Evolutionary conservation across 2,888 invertebrate genomes (phyloP).

Genomic region (Phaedon cochleariae): DNA sequence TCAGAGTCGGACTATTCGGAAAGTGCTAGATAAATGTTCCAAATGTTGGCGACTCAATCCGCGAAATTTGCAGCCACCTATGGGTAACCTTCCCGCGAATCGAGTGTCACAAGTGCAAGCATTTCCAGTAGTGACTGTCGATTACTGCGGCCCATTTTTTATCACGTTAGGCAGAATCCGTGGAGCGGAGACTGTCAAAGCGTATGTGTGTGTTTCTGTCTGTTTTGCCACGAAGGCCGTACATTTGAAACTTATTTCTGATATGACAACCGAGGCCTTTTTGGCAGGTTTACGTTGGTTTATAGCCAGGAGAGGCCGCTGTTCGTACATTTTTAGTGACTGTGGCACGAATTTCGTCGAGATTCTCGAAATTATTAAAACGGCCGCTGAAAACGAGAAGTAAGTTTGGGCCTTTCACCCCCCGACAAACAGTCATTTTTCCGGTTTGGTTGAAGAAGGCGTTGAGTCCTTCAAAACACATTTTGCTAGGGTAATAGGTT

Average conservation of each 20-base stretch:
- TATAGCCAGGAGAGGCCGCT: slow-evolving; percentile 24
- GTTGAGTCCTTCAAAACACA: slow-evolving; percentile 30
- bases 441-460: slow-evolving; percentile 31
- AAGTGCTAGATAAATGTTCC: slow-evolving; percentile 5
- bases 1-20: slow-evolving; percentile 9
- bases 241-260: slow-evolving; percentile 27
- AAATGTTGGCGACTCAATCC: slow-evolving; percentile 20
- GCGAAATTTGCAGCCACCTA: slow-evolving; percentile 19
- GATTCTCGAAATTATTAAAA: slow-evolving; percentile 13
- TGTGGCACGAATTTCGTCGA: slow-evolving; percentile 36
- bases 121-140: too few relatives aligned
- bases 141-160: too few relatives aligned
- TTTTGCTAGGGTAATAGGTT: slow-evolving; percentile 27
- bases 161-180: too few relatives aligned
- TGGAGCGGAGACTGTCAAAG: too few relatives aligned
- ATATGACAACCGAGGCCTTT: slow-evolving; percentile 26
- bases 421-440: slow-evolving; percentile 29
- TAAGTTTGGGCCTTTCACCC: slow-evolving; percentile 30
- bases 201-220: slow-evolving; percentile 27
- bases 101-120: too few relatives aligned
- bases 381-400: slow-evolving; percentile 9
- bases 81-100: too few relatives aligned
- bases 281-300: slow-evolving; percentile 28
- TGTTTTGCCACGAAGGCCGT: slow-evolving; percentile 32
- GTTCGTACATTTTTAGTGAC: slow-evolving; percentile 20